Percentiles rank a stretch among this genome's conserved stretches.
Conservation (phyloP, 2,888 invertebrate genomes). For the Lacanobia oleracea region DNA sequence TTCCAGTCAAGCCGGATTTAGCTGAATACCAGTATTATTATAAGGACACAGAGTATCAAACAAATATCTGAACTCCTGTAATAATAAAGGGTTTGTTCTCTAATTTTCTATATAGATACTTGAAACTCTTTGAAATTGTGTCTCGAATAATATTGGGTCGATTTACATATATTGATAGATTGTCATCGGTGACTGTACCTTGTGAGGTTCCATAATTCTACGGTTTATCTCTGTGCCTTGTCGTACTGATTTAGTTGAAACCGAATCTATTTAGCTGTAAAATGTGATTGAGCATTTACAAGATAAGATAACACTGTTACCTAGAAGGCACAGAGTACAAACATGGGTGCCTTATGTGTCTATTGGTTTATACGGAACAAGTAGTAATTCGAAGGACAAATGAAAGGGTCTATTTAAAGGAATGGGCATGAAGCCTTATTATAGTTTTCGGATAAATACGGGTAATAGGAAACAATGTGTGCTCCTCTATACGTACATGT, state of each 20-base stretch:
- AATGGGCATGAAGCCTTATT: not conserved
- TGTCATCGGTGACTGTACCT: not conserved
- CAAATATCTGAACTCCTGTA: no score
- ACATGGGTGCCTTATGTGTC: not conserved
- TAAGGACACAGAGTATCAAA: no score
- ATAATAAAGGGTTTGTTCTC: no score
- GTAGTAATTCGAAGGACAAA: not conserved
- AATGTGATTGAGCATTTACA: constrained; percentile 8
- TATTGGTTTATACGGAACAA: not conserved
- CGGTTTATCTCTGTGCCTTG: constrained; percentile 4
- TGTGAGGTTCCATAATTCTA: constrained; percentile 5
- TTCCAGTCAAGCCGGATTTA: no score
- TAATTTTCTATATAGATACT: no score
- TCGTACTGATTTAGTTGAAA: not conserved
- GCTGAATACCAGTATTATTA: no score
- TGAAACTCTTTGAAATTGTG: no score
- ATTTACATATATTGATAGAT: not conserved
- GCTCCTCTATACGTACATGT: not conserved
- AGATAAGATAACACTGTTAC: not conserved
- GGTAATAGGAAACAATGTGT: not conserved
- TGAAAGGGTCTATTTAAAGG: not conserved
- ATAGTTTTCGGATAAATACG: not conserved
- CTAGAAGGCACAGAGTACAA: not conserved
- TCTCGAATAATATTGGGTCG: not conserved
- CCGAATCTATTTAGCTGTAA: constrained; percentile 1